Base-by-base conservation (phyloP, 2,797 vertebrate species). In the Hyperoplus lanceolatus region DNA sequence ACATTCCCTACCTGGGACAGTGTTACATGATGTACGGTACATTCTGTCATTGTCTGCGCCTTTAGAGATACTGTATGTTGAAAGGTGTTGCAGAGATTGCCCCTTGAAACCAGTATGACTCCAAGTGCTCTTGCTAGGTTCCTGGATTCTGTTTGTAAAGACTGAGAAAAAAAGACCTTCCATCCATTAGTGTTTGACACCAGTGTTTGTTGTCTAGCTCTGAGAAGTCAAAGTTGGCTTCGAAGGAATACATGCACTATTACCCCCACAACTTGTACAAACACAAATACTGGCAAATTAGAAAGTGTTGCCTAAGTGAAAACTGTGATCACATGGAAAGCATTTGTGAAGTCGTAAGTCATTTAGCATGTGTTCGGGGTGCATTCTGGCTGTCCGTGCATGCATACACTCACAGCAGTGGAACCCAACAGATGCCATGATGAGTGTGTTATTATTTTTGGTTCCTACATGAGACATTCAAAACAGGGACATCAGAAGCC, bases 41-140 rank as follows among this genome's bases (percentile, higher is more conserved):
- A 86, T 89, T 55, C 63, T 83, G 86, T 91, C 70, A 91, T 91
- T 86, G 92, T 75, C 75, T 69, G 38, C 51, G 54, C 60, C 64
- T 88, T 29, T 29, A 29, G 45, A 78, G 41, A 54, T 46, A 74
- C n/a, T 29, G 29, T 29, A 77, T 60, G 12, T 62, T 64, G 45
- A 74, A 29, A 51, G 65, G 54, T 51, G 15, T 70, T 68, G 36
- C 48, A 61, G 53, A n/a, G 46, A 59, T 73, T 0, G 5, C 50
- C 57, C 77, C 78, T 72, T 57, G 76, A 87, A 87, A 83, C 72
- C 74, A 72, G 63, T 57, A 43, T 57, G 85, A 69, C 43, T 65
- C n/a, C 51, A 46, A 14, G 45, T n/a, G 45, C 50, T 74, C 50
- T 58, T 58, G 45, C 16, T 12, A n/a, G 10, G 51, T 82, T 84